Evolutionary conservation across 2,113 vertebrate genomes (phyloP).

Genomic region (Physeter macrocephalus): DNA sequence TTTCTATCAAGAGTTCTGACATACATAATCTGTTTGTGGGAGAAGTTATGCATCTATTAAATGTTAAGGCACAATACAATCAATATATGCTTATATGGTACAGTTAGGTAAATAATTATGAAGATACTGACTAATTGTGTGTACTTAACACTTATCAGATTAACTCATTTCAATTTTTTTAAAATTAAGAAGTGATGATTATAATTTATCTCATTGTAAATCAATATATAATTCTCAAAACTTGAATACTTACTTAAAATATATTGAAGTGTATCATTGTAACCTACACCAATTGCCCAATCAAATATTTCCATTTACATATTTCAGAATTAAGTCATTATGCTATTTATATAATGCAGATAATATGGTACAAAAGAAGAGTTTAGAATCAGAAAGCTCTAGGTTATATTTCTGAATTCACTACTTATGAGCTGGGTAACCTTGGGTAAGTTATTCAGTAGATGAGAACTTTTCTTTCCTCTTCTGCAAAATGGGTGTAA

Average conservation of each 20-base stretch:
- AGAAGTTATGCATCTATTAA: not conserved
- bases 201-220: constrained; percentile 23
- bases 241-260: constrained; percentile 25
- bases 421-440: not conserved
- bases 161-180: not conserved
- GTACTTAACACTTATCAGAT: constrained; percentile 10
- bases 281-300: not conserved
- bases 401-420: constrained; percentile 14
- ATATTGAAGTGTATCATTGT: not conserved
- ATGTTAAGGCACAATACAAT: not conserved
- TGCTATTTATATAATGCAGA: not conserved
- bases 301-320: not conserved
- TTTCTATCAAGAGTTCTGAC: constrained; percentile 15
- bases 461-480: not conserved
- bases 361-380: not conserved
- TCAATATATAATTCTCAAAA: constrained; percentile 24
- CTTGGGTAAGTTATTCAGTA: not conserved
- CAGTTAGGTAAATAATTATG: constrained; percentile 11
- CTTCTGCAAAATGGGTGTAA: not conserved
- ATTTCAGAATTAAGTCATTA: constrained; percentile 3
- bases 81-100: not conserved
- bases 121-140: not conserved
- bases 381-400: not conserved
- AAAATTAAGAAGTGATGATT: constrained; percentile 1
- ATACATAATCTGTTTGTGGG: not conserved